phyloP scores from a whole-genome alignment of 2,888 invertebrate species.

The Eudasyphora cyanicolor region DNA sequence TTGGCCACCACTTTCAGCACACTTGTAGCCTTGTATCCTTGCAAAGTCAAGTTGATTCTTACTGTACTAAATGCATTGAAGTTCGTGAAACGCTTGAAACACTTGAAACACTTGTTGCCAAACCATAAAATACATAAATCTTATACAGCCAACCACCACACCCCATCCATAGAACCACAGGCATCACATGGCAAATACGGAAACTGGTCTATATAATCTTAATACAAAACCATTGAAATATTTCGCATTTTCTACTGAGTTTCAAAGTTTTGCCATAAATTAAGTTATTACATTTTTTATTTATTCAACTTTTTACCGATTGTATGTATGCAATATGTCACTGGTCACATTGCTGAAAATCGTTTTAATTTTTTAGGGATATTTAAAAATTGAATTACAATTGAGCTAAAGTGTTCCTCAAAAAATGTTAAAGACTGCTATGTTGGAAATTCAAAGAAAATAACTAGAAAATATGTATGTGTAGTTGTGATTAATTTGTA shows the following conservation, averaged over 20 bases:
- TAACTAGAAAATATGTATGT: neutral
- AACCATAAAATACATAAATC: conserved; percentile 13
- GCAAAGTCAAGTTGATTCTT: neutral
- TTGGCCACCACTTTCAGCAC: neutral
- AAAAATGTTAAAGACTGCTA: too few species aligned
- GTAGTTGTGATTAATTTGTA: neutral
- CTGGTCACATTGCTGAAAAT: neutral
- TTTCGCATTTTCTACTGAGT: too few species aligned
- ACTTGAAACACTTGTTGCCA: conserved; percentile 13
- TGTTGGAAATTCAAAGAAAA: too few species aligned
- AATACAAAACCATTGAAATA: too few species aligned
- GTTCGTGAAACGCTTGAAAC: neutral
- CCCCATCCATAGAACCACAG: too few species aligned
- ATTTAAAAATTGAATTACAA: neutral
- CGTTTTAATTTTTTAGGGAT: neutral
- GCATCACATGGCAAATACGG: neutral
- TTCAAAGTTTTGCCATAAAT: conserved; percentile 9
- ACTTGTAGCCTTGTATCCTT: neutral
- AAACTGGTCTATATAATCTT: neutral
- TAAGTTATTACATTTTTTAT: neutral
- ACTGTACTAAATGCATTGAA: neutral
- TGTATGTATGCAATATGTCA: neutral
- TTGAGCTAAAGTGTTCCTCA: too few species aligned
- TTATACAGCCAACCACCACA: neutral
- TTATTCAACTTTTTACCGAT: neutral